Evolutionary conservation across 2,888 invertebrate genomes (phyloP).

Genomic region (Diarsia mendica): DNA sequence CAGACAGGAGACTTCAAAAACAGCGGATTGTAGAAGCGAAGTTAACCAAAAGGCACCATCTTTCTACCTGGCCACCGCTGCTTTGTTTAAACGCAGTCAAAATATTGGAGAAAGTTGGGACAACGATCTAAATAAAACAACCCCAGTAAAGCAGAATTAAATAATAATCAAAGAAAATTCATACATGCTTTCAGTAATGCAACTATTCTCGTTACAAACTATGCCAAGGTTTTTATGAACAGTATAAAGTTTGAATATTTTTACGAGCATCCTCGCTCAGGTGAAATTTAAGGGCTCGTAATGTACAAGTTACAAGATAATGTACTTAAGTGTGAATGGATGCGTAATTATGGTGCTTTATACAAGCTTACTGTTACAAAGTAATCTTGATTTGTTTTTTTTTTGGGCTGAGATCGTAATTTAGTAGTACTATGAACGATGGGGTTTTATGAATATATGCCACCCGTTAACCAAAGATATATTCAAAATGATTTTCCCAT

Average conservation of each 20-base stretch:
- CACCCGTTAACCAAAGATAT: no score
- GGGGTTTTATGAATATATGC: no score
- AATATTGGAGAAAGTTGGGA: not conserved
- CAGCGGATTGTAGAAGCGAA: no score
- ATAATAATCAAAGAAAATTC: not conserved
- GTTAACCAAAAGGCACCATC: no score
- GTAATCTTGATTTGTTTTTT: not conserved
- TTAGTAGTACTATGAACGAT: no score
- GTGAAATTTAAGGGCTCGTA: slow-evolving; percentile 35
- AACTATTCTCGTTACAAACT: slow-evolving; percentile 21
- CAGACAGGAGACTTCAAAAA: no score
- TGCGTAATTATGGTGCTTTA: slow-evolving; percentile 24
- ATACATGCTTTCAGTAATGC: not conserved
- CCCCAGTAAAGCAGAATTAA: not conserved
- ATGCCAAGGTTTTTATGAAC: slow-evolving; percentile 37
- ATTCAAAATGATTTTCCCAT: no score
- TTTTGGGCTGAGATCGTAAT: not conserved
- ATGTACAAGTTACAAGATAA: slow-evolving; percentile 55
- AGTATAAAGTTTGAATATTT: slow-evolving; percentile 44
- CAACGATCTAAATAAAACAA: not conserved
- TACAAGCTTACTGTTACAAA: not conserved
- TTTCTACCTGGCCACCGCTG: no score
- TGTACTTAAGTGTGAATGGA: slow-evolving; percentile 53
- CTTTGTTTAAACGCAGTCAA: no score
- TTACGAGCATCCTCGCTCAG: slow-evolving; percentile 32